Conservation (phyloP, 23 tunicate genomes). For the Halocynthia roretzi region DNA sequence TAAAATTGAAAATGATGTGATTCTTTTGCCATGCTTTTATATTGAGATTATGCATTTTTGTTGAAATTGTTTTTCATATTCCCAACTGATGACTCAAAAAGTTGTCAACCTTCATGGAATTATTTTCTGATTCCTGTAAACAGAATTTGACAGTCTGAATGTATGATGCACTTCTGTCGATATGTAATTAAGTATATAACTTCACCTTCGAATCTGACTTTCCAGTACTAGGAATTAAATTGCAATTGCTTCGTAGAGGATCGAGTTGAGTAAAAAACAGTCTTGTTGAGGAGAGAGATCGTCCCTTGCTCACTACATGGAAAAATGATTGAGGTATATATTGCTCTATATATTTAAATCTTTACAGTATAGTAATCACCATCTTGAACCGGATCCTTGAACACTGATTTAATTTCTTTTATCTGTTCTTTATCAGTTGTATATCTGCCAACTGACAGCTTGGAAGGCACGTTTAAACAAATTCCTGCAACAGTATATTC, state of each 20-base stretch:
- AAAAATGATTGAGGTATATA: too few species aligned
- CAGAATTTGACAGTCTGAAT: background rate
- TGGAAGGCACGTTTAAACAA: background rate
- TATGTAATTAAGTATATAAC: background rate
- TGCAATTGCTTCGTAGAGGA: background rate
- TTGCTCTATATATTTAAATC: background rate
- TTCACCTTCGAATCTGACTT: background rate
- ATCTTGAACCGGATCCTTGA: conserved; percentile 5
- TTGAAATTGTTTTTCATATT: background rate
- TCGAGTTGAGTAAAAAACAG: background rate
- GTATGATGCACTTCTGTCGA: background rate
- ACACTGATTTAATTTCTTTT: conserved; percentile 14
- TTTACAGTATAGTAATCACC: background rate
- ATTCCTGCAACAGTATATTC: too few species aligned
- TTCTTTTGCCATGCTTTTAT: too few species aligned
- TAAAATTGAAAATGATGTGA: too few species aligned
- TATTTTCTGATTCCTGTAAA: background rate
- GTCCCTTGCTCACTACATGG: too few species aligned
- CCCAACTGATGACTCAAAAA: conserved; percentile 5
- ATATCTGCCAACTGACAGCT: conserved; percentile 3
- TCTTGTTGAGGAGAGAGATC: too few species aligned
- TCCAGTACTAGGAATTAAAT: background rate
- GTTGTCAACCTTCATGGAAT: background rate
- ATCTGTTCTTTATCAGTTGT: conserved; percentile 20
- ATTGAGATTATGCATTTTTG: too few species aligned